Conservation (phyloP, 2,888 invertebrate species). For the Trichacis sp. region DNA sequence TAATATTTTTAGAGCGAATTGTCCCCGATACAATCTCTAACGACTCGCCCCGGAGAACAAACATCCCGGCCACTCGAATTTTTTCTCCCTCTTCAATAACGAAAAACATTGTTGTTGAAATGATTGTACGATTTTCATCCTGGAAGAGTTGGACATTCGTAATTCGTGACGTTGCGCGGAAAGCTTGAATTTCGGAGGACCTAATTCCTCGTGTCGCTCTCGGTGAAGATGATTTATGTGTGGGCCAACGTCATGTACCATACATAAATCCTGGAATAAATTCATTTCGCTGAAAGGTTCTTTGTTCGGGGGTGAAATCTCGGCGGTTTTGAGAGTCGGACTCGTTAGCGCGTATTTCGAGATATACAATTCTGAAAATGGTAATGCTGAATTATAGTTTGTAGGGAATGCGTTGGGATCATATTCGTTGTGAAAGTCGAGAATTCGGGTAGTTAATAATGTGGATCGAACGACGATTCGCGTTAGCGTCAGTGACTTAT, state of each 20-base stretch:
- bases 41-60: not conserved
- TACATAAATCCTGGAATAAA: conserved; percentile 60
- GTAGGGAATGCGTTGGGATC: not conserved
- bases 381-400: not conserved
- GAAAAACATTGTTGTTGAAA: not conserved
- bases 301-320: conserved; percentile 34
- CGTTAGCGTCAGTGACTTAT: conserved; percentile 30
- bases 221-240: conserved; percentile 55
- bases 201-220: conserved; percentile 8
- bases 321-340: conserved; percentile 35
- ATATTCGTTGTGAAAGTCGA: not conserved
- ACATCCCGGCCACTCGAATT: too few relatives aligned
- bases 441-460: not conserved
- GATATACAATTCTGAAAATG: too few relatives aligned
- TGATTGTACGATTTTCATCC: not conserved
- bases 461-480: not conserved
- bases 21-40: not conserved
- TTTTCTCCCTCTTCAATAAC: too few relatives aligned
- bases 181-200: too few relatives aligned
- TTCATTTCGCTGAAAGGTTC: conserved; percentile 64
- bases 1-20: conserved; percentile 23
- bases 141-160: not conserved
- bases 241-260: conserved; percentile 50
- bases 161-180: too few relatives aligned
- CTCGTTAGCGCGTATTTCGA: conserved; percentile 17